Conservation (phyloP, 2,113 vertebrate genomes). For the Empidonax alnorum region DNA sequence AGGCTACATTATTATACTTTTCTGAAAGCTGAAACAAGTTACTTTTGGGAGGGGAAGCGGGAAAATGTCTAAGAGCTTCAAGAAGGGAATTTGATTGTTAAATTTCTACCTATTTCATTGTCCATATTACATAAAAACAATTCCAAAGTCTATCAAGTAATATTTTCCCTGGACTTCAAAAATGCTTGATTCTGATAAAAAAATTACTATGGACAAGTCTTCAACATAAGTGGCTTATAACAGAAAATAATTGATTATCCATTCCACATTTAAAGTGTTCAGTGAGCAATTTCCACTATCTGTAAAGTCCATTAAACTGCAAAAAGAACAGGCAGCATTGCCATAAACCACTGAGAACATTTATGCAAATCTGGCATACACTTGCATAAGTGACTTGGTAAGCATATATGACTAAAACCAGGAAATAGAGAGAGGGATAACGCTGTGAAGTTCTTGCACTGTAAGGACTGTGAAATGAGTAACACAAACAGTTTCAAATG, state of each 20-base stretch:
- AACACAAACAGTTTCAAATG: background rate
- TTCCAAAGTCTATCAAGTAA: background rate
- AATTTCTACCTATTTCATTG: background rate
- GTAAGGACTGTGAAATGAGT: background rate
- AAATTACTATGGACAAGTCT: background rate
- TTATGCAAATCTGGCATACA: background rate
- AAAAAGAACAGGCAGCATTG: background rate
- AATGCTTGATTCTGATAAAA: background rate
- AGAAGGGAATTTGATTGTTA: background rate
- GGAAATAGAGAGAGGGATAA: background rate
- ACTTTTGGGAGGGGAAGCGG: background rate
- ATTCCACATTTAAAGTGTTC: background rate
- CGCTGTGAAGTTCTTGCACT: background rate
- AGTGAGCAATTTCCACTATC: background rate
- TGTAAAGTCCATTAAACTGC: background rate
- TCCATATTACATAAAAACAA: background rate
- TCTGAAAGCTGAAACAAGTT: background rate
- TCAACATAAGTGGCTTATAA: background rate
- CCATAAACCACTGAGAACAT: background rate
- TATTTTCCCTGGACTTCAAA: background rate
- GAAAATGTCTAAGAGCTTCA: background rate
- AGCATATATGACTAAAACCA: background rate
- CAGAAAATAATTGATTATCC: background rate
- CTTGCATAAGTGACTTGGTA: background rate
- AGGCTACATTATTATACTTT: background rate